Percentiles rank a stretch among this genome's conserved stretches.
phyloP scores from a whole-genome alignment of 2,797 vertebrate species.

The Allobates femoralis region DNA sequence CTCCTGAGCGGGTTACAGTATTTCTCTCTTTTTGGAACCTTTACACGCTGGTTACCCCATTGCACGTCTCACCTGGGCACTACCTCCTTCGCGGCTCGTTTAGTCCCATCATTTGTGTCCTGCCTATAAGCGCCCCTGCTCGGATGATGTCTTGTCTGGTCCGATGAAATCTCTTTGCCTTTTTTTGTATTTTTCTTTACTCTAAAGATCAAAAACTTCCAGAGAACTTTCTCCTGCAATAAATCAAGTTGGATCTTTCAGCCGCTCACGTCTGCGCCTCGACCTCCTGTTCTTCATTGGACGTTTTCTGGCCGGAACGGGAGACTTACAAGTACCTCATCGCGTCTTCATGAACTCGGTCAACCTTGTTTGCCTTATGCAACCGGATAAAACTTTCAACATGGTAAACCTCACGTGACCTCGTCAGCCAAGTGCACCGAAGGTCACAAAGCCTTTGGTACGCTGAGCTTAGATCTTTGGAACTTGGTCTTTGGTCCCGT shows the following conservation, averaged over 20 bases:
- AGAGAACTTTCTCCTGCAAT: not conserved
- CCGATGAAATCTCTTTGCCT: not conserved
- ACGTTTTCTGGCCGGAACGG: not conserved
- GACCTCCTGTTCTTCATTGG: not conserved
- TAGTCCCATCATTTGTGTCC: not conserved
- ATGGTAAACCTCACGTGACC: not conserved
- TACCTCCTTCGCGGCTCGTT: not conserved
- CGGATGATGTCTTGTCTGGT: not conserved
- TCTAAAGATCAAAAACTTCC: no score
- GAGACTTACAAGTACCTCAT: not conserved
- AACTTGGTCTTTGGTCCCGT: not conserved
- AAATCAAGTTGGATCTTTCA: not conserved
- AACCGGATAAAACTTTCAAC: slow-evolving; percentile 18
- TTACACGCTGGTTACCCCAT: slow-evolving; percentile 18
- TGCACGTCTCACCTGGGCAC: not conserved
- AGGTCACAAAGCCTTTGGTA: not conserved
- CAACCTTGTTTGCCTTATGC: not conserved
- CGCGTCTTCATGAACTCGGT: not conserved
- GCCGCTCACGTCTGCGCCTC: not conserved
- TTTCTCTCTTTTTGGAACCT: not conserved
- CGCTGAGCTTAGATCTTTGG: no score
- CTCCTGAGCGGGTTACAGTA: slow-evolving; percentile 29
- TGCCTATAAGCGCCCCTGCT: not conserved
- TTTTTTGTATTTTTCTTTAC: not conserved
- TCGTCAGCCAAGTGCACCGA: not conserved